Evolutionary conservation across 2,113 vertebrate genomes (phyloP).

Genomic region (Paratilapia polleni): DNA sequence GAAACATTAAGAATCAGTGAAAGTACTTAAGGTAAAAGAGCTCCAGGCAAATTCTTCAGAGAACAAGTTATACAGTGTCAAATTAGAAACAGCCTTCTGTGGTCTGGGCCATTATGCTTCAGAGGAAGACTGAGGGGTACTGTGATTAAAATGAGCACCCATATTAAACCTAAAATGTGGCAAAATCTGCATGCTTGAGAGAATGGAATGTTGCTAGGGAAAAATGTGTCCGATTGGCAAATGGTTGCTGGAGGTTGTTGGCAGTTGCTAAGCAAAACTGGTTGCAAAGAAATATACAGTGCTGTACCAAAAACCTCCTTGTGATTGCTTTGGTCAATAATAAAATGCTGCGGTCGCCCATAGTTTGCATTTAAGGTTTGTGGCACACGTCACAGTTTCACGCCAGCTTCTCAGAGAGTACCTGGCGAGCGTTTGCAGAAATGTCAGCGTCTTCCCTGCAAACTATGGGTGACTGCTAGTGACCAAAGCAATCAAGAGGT

Average conservation of each 20-base stretch:
- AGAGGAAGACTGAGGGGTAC: slow-evolving; percentile 46
- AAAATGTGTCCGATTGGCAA: too few relatives aligned
- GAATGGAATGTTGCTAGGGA: not conserved
- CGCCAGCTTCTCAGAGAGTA: too few relatives aligned
- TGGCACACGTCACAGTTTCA: too few relatives aligned
- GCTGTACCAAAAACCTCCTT: not conserved
- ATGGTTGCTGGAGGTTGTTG: not conserved
- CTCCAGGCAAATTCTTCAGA: slow-evolving; percentile 38
- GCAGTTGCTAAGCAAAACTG: not conserved
- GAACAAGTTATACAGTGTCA: slow-evolving; percentile 59
- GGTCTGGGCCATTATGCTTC: slow-evolving; percentile 57
- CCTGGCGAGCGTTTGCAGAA: too few relatives aligned
- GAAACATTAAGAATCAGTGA: slow-evolving; percentile 6
- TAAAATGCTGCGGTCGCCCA: not conserved
- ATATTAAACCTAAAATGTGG: slow-evolving; percentile 58
- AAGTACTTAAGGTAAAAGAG: slow-evolving; percentile 29
- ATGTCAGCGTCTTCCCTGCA: not conserved
- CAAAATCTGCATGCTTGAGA: slow-evolving; percentile 30
- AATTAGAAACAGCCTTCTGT: slow-evolving; percentile 75
- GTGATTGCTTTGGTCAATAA: not conserved
- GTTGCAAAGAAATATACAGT: not conserved
- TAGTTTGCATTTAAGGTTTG: not conserved
- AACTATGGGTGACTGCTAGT: too few relatives aligned
- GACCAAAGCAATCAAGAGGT: too few relatives aligned
- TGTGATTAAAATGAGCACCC: slow-evolving; percentile 66